Conservation (phyloP, 1,140 invertebrate genomes). For the Orchestia grillus region DNA sequence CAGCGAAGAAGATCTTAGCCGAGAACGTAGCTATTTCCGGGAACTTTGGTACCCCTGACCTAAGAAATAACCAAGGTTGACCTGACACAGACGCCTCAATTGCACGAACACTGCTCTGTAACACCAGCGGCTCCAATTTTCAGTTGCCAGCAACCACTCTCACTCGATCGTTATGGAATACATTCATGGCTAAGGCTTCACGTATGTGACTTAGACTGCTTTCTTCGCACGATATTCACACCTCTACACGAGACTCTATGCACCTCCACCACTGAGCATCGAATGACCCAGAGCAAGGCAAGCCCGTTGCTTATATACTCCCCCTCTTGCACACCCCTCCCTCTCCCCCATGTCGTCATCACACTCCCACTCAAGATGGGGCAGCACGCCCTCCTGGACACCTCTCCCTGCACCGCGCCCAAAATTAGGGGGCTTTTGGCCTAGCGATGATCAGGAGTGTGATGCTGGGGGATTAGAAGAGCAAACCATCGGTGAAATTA, state of each 20-base stretch:
- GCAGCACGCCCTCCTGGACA: constrained; percentile 19
- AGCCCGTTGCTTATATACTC: background rate
- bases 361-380: constrained; percentile 18
- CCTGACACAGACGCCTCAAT: background rate
- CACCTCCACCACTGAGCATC: constrained; percentile 8
- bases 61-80: background rate
- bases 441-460: no score
- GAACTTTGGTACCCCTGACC: constrained; percentile 14
- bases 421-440: background rate
- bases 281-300: constrained; percentile 41
- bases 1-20: background rate
- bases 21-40: background rate
- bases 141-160: background rate
- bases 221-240: background rate
- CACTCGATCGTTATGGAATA: background rate
- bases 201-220: background rate
- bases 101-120: background rate
- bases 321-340: background rate
- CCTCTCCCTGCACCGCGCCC: constrained; percentile 41
- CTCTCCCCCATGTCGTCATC: constrained; percentile 26
- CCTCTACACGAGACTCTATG: background rate
- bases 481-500: no score
- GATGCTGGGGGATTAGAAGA: no score
- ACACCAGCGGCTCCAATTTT: background rate
- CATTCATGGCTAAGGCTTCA: background rate